Conservation (phyloP, 2,888 invertebrate species). For the Escarpia spicata region DNA sequence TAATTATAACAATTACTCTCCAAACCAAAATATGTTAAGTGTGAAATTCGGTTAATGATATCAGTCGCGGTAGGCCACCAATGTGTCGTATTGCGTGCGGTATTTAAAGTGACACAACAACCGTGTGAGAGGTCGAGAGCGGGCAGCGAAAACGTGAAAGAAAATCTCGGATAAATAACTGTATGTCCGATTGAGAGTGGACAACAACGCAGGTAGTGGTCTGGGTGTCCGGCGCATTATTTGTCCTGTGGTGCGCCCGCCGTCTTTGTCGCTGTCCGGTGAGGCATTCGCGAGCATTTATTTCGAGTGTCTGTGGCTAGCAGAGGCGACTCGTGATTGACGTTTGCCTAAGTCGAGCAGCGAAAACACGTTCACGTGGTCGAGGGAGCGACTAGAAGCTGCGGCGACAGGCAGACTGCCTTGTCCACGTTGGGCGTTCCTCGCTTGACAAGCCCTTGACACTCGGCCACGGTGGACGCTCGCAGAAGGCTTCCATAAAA, state of each 20-base stretch:
- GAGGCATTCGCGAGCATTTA: not conserved
- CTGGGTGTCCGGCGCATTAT: not conserved
- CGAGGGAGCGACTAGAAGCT: not conserved
- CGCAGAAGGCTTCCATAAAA: not conserved
- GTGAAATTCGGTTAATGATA: not conserved
- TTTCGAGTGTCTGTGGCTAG: not conserved
- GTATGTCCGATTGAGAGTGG: not conserved
- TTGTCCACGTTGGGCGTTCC: not conserved
- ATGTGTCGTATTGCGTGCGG: not conserved
- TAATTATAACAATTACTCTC: not conserved
- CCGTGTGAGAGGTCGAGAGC: not conserved
- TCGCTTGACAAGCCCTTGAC: not conserved
- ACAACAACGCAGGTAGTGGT: not conserved
- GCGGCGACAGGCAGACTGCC: not conserved
- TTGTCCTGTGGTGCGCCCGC: not conserved
- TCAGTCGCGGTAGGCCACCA: not conserved
- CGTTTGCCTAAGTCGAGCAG: not conserved
- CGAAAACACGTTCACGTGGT: not conserved
- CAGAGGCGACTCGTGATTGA: not conserved
- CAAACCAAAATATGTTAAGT: not conserved
- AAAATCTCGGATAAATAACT: slow-evolving; percentile 1
- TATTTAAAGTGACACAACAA: not conserved
- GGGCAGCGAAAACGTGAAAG: not conserved
- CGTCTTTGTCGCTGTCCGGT: slow-evolving; percentile 16
- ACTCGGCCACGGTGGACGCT: not conserved